Percentiles rank a stretch among this genome's conserved stretches.
Evolutionary conservation across 2,888 invertebrate genomes (phyloP).

Genomic region (Sturmia bella): DNA sequence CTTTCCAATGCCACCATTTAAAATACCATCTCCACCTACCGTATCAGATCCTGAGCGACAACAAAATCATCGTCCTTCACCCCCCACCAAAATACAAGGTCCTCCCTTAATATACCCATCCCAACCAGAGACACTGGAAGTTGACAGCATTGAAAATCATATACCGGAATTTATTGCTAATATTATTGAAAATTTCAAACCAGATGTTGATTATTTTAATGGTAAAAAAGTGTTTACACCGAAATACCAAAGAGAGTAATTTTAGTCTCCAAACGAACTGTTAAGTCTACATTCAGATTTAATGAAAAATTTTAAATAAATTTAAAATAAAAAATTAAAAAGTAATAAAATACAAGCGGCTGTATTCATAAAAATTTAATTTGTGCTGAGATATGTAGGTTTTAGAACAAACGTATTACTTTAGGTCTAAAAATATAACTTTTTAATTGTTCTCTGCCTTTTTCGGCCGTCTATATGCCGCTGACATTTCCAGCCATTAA

Average conservation of each 20-base stretch:
- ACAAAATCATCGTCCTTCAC: slow-evolving; percentile 18
- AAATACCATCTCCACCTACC: slow-evolving; percentile 19
- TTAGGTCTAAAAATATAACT: no score
- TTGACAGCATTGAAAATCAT: slow-evolving; percentile 2
- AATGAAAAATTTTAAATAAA: not conserved
- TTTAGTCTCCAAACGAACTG: not conserved
- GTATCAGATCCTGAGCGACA: not conserved
- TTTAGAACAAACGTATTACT: no score
- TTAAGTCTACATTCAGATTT: not conserved
- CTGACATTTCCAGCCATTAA: no score
- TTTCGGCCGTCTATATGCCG: no score
- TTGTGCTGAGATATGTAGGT: no score
- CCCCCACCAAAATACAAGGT: slow-evolving; percentile 21
- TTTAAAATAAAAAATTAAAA: slow-evolving; percentile 13
- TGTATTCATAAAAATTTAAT: no score
- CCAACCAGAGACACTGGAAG: not conserved
- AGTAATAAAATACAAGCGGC: no score
- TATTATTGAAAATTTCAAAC: slow-evolving; percentile 9
- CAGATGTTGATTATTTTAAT: slow-evolving; percentile 42
- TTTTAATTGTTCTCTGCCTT: no score
- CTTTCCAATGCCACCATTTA: slow-evolving; percentile 19
- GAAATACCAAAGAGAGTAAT: slow-evolving; percentile 21
- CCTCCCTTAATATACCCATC: not conserved
- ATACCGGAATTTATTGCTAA: not conserved
- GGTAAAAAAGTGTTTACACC: slow-evolving; percentile 54